phyloP scores from a whole-genome alignment of 2,113 vertebrate species.

The Tricholaema leucomelas region DNA sequence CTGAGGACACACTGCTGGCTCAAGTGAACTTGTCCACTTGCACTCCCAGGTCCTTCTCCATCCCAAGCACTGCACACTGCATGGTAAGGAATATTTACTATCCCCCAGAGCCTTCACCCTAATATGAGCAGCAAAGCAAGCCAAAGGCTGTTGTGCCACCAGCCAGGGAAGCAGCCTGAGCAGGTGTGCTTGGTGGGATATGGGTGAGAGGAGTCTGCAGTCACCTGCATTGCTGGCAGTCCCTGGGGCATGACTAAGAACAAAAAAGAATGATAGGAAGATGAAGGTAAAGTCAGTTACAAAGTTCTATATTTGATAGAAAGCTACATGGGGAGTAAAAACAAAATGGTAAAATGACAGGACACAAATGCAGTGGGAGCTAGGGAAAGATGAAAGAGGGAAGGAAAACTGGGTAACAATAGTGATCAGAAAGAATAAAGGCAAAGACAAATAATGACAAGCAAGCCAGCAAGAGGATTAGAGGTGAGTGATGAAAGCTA shows the following conservation, averaged over 20 bases:
- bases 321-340: conserved; percentile 39
- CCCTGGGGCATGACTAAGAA: neutral
- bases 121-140: neutral
- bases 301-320: conserved; percentile 36
- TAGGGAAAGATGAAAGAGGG: conserved; percentile 61
- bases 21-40: no score
- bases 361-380: conserved; percentile 31
- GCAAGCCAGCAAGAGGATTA: conserved; percentile 45
- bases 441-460: conserved; percentile 63
- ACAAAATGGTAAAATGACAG: conserved; percentile 49
- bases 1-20: no score
- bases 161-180: neutral
- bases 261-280: neutral
- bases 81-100: neutral
- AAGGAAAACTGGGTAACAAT: conserved; percentile 68
- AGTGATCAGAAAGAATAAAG: conserved; percentile 61
- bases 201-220: neutral
- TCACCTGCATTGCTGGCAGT: neutral
- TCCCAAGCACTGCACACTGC: neutral
- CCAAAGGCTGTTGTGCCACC: neutral
- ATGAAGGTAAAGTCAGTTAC: conserved; percentile 61
- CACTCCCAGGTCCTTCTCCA: no score
- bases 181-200: neutral
- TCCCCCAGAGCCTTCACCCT: neutral
- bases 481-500: conserved; percentile 65